A percentile compares a stretch with the other conserved stretches of the same genome.
Evolutionary conservation across 2,113 vertebrate species (phyloP).

Genomic region (Takifugu bimaculatus): DNA sequence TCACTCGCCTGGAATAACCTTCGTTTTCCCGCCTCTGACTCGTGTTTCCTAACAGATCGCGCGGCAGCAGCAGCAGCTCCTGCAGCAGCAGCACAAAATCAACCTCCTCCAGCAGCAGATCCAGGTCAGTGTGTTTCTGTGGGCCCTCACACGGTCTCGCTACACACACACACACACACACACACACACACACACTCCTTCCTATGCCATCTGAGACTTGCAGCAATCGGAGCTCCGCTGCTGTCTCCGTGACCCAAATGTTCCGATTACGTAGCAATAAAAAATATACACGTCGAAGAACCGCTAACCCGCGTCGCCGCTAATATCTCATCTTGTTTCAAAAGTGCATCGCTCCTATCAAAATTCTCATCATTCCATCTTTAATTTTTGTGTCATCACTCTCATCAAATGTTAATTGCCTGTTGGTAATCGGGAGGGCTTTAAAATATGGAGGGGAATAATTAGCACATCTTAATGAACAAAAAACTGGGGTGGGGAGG

Average conservation of each 20-base stretch:
- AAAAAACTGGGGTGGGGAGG: constrained; percentile 42
- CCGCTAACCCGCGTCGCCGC: constrained; percentile 16
- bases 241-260: constrained; percentile 5
- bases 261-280: constrained; percentile 29
- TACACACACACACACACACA: constrained; percentile 4
- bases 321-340: not conserved
- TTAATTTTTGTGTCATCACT: constrained; percentile 58
- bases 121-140: constrained; percentile 87
- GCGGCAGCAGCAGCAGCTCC: constrained; percentile 98
- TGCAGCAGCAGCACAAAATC: constrained; percentile 99
- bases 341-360: not conserved
- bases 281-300: constrained; percentile 43
- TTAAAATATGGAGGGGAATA: constrained; percentile 73
- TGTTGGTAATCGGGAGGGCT: constrained; percentile 59
- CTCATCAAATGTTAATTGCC: constrained; percentile 71
- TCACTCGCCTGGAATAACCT: not conserved
- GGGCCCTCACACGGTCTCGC: constrained; percentile 15
- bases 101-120: constrained; percentile 99
- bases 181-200: constrained; percentile 7
- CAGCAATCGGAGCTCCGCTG: constrained; percentile 13
- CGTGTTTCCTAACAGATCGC: constrained; percentile 83
- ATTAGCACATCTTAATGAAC: constrained; percentile 78
- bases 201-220: constrained; percentile 18
- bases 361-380: constrained; percentile 27
- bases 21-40: not conserved